phyloP scores from a whole-genome alignment of 2,888 invertebrate genomes.

The Biston betularia region DNA sequence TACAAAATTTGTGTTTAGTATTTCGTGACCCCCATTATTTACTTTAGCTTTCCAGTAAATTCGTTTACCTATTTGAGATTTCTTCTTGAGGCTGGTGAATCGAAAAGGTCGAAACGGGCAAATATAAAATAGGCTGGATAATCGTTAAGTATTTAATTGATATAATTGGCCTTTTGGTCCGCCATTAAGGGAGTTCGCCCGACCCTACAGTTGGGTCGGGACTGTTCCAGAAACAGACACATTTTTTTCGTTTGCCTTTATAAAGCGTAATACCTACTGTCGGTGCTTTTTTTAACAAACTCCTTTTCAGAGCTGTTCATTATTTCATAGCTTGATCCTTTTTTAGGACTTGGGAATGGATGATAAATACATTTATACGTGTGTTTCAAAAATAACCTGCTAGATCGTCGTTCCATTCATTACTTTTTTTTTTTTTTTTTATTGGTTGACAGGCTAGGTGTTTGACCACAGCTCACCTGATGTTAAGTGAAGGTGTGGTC shows the following conservation, averaged over 20 bases:
- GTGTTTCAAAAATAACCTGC: conserved; percentile 18
- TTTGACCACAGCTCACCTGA: too few relatives aligned
- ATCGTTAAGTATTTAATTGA: conserved; percentile 81
- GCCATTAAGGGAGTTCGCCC: conserved; percentile 72
- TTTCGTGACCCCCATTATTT: conserved; percentile 20
- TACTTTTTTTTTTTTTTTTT: too few relatives aligned
- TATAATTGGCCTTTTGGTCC: conserved; percentile 80
- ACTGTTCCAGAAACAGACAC: conserved; percentile 66
- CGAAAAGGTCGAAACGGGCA: conserved; percentile 28
- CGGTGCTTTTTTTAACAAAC: conserved; percentile 67
- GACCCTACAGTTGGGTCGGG: conserved; percentile 53
- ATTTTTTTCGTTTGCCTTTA: conserved; percentile 64
- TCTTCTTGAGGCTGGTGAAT: conserved; percentile 18
- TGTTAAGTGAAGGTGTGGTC: too few relatives aligned
- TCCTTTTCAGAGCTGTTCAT: conserved; percentile 74
- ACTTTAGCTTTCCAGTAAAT: conserved; percentile 24
- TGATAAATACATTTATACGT: conserved; percentile 55
- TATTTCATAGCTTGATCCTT: conserved; percentile 69
- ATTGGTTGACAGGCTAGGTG: too few relatives aligned
- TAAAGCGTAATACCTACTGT: conserved; percentile 68
- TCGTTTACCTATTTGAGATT: conserved; percentile 23
- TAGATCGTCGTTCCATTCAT: not conserved
- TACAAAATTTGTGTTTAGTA: not conserved
- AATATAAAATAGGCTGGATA: conserved; percentile 49
- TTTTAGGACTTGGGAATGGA: conserved; percentile 64